Evolutionary conservation across 2,888 invertebrate genomes (phyloP).

Genomic region (Nomada flava): DNA sequence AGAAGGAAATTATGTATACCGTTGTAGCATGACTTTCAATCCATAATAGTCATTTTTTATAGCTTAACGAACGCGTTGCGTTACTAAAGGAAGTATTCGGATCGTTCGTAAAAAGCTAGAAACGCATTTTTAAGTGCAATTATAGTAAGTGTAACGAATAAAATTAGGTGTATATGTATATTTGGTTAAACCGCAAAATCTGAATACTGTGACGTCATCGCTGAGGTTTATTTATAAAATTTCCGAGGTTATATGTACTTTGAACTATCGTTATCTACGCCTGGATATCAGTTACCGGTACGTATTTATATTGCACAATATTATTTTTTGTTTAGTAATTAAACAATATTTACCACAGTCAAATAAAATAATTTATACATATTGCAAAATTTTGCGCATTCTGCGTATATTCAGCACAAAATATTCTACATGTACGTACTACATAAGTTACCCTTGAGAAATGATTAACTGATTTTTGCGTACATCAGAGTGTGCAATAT

Average conservation of each 20-base stretch:
- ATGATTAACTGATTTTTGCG: neutral
- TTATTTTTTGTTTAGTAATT: neutral
- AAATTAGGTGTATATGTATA: neutral
- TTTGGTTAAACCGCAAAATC: constrained; percentile 5
- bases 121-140: neutral
- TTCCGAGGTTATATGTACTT: constrained; percentile 58
- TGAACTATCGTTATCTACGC: constrained; percentile 63
- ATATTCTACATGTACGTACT: neutral
- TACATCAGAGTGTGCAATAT: neutral
- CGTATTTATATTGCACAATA: constrained; percentile 12
- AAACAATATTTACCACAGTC: neutral
- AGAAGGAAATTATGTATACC: neutral
- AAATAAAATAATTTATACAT: neutral
- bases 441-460: neutral
- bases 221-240: constrained; percentile 11
- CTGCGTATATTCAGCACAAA: neutral
- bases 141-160: constrained; percentile 15
- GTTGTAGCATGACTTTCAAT: constrained; percentile 2
- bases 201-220: constrained; percentile 64
- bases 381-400: neutral
- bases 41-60: neutral
- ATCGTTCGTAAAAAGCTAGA: neutral
- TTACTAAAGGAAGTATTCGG: too few species aligned
- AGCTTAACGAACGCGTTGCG: neutral
- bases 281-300: constrained; percentile 28